Conservation (phyloP, 1,140 invertebrate species). For the Lepidurus arcticus region DNA sequence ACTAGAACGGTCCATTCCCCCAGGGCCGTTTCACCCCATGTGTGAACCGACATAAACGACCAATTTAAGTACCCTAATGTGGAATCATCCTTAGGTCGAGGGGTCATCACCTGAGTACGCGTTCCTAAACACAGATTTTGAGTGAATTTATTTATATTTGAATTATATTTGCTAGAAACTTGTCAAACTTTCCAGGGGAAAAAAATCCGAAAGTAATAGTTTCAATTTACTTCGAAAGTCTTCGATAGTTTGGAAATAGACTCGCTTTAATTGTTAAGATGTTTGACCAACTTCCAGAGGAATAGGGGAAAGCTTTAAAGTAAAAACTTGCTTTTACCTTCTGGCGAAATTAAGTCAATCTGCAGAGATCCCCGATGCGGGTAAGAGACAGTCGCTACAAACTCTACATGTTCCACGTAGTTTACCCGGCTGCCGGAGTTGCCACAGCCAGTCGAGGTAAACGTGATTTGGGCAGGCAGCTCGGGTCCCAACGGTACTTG, state of each 20-base stretch:
- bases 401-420: constrained; percentile 75
- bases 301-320: not conserved
- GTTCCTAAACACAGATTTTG: constrained; percentile 54
- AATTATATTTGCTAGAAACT: constrained; percentile 29
- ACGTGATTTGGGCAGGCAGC: constrained; percentile 43
- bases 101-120: constrained; percentile 59
- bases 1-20: constrained; percentile 67
- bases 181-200: no score
- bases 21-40: constrained; percentile 78
- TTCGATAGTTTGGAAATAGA: no score
- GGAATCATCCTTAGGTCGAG: constrained; percentile 63
- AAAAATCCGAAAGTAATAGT: no score
- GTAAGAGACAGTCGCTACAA: constrained; percentile 62
- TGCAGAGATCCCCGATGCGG: constrained; percentile 64
- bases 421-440: constrained; percentile 51
- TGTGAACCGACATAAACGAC: constrained; percentile 84
- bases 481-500: constrained; percentile 31
- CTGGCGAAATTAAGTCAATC: constrained; percentile 61
- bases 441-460: constrained; percentile 48
- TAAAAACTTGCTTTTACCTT: constrained; percentile 49
- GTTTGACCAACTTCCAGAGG: no score
- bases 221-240: no score
- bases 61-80: constrained; percentile 69
- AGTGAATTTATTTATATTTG: constrained; percentile 42
- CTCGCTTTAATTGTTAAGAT: no score